Base-by-base conservation (phyloP, 2,888 invertebrate species). In the Anthophora plumipes region DNA sequence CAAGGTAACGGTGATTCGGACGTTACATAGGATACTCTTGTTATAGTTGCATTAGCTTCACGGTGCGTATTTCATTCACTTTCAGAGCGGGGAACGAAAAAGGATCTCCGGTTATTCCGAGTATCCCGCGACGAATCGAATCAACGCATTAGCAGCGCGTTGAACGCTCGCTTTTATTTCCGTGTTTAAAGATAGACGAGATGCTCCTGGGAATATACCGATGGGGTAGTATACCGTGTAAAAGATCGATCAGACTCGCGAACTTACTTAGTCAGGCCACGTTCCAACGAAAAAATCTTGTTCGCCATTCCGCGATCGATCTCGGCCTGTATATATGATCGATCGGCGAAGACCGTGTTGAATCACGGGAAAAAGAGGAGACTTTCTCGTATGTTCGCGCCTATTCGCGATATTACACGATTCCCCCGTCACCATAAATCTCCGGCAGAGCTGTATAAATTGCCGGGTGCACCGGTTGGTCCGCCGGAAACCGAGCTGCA, bases 401-500 rank as follows among this genome's bases (percentile, higher is more conserved):
- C 60, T 55, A 31, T 50, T 54, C 69, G 80, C 80, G 72, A 61
- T 70, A 61, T 75, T 70, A 70, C 48, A 69, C 52, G 73, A 25
- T 74, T 50, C 63, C 43, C 43, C 69, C 20, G 77, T 57, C 64
- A 43, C n/a, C 74, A 71, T 81, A 81, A 84, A 84, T 84, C 77
- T 77, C 54, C 43, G 14, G 25, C n/a, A 43, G 25, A 80, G 68
- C 68, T 67, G 60, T 75, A 66, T 73, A 76, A 73, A 83, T 84
- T 69, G 64, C 66, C 31, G 14, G n/a, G 67, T 46, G 52, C 54
- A 48, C 54, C 59, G 46, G 37, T 25, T 52, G 31, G 41, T 25
- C 12, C 48, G 43, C 41, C 46, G 54, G 68, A 25, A 66, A 55
- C 14, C 25, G 64, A 22, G 68, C 60, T 46, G 71, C 48, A 50